These are phyloP conservation scores for Sinopyrophorus schimmeli DNA, from an alignment of 2,888 invertebrate species.

Conservation along the genomic window DNA sequence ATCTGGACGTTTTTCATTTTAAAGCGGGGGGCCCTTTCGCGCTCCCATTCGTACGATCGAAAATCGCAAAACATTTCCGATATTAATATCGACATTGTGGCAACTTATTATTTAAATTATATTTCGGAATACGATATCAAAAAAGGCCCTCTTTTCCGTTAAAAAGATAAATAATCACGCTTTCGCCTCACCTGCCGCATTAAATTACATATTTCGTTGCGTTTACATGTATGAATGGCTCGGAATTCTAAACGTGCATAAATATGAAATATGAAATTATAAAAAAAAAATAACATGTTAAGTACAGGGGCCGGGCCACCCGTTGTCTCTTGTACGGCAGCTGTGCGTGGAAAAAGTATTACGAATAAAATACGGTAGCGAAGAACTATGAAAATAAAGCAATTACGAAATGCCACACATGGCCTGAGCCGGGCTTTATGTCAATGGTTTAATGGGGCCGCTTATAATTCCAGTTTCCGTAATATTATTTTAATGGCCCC, in stretches of 20 bases:
- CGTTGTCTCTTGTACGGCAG: slow-evolving; percentile 5
- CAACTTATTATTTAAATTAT: too few species aligned
- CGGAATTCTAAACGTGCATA: slow-evolving; percentile 8
- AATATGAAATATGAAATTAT: slow-evolving; percentile 6
- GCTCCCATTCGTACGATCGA: too few species aligned
- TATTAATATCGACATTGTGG: too few species aligned
- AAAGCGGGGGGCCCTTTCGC: too few species aligned
- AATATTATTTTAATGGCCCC: slow-evolving; percentile 33
- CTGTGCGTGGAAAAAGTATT: slow-evolving; percentile 8
- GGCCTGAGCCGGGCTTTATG: slow-evolving; percentile 24
- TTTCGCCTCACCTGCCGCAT: slow-evolving; percentile 7
- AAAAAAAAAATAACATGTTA: slow-evolving; percentile 2
- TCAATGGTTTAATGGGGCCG: slow-evolving; percentile 30
- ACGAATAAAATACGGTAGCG: slow-evolving; percentile 20
- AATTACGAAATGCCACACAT: slow-evolving; percentile 28
- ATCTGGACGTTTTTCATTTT: too few species aligned
- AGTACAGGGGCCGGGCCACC: neutral
- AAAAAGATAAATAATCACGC: too few species aligned
- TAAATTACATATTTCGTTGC: slow-evolving; percentile 8
- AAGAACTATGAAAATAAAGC: slow-evolving; percentile 28
- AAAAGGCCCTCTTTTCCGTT: too few species aligned
- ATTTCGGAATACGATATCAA: too few species aligned
- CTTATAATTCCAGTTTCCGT: slow-evolving; percentile 32
- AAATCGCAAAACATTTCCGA: too few species aligned
- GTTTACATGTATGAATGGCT: slow-evolving; percentile 10